A percentile compares a stretch with the other conserved stretches of the same genome.
These are phyloP conservation scores for Brachypteracias leptosomus DNA, from an alignment of 2,113 vertebrate species.

Conservation along the genomic window DNA sequence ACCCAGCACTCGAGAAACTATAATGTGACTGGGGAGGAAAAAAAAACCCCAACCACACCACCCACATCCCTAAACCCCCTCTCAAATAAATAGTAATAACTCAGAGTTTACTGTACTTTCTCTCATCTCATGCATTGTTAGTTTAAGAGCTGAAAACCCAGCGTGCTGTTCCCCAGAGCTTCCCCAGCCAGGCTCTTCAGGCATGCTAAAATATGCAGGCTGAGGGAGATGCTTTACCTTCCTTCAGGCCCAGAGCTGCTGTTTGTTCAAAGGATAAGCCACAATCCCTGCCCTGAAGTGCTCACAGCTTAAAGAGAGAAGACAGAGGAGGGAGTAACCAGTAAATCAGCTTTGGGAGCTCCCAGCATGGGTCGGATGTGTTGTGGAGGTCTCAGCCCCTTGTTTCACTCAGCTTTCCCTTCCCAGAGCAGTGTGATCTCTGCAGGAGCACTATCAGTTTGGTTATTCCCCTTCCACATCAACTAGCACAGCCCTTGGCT, in stretches of 20 bases:
- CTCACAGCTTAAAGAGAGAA: background rate
- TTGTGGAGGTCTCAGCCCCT: background rate
- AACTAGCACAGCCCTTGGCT: background rate
- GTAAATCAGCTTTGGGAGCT: background rate
- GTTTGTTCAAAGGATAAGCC: background rate
- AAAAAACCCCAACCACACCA: background rate
- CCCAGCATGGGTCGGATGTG: accelerated
- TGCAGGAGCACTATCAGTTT: background rate
- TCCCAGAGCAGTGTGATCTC: background rate
- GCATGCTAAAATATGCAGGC: background rate
- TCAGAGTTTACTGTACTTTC: background rate
- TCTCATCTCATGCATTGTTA: background rate
- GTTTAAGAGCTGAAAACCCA: background rate
- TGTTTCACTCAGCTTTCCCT: background rate
- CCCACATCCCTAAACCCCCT: background rate
- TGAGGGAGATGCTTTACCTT: background rate
- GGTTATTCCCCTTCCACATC: background rate
- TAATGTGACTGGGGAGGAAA: background rate
- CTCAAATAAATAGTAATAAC: background rate
- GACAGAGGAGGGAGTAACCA: background rate
- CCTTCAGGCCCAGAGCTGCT: background rate
- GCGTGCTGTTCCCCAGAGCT: background rate
- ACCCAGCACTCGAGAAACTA: background rate
- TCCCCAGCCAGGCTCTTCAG: background rate
- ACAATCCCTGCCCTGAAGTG: background rate